Percentiles rank a stretch among this genome's conserved stretches.
These are phyloP conservation scores for Melanotaenia parkinsoni DNA, from an alignment of 2,797 vertebrate genomes.

Conservation along the genomic window DNA sequence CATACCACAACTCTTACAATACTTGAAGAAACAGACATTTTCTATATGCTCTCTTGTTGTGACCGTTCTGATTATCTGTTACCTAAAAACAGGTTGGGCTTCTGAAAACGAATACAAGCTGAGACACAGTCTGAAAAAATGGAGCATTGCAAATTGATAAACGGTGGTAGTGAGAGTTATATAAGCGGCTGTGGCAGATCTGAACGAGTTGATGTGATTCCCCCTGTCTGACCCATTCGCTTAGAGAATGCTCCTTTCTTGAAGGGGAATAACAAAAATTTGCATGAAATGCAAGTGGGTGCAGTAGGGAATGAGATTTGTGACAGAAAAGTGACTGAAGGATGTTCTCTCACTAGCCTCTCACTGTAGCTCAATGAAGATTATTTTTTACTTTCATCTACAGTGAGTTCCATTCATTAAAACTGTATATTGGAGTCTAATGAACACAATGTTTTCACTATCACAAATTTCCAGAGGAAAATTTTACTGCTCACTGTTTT, in stretches of 20 bases:
- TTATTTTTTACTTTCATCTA: constrained; percentile 13
- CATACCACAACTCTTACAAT: constrained; percentile 2
- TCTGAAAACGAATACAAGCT: constrained; percentile 20
- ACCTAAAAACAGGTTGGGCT: constrained; percentile 12
- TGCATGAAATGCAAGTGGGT: constrained; percentile 63
- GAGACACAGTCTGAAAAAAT: constrained; percentile 4
- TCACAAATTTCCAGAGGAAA: neutral
- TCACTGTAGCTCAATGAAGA: constrained; percentile 33
- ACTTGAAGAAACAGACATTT: constrained; percentile 16
- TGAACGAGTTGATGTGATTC: constrained; percentile 61
- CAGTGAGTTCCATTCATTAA: constrained; percentile 25
- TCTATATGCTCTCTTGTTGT: constrained; percentile 13
- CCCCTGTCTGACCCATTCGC: constrained; percentile 45
- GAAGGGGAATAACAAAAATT: constrained; percentile 58
- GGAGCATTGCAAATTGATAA: constrained; percentile 54
- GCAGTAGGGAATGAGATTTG: constrained; percentile 47
- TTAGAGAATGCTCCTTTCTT: constrained; percentile 59
- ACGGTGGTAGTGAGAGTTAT: constrained; percentile 42
- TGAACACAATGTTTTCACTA: constrained; percentile 23
- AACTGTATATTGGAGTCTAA: constrained; percentile 23
- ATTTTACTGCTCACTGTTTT: too few relatives aligned
- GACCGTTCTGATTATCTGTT: constrained; percentile 19
- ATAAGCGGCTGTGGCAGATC: constrained; percentile 52
- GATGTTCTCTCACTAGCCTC: constrained; percentile 25
- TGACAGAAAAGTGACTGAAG: constrained; percentile 45